phyloP scores from a whole-genome alignment of 2,888 invertebrate genomes.

The Allacma fusca region DNA sequence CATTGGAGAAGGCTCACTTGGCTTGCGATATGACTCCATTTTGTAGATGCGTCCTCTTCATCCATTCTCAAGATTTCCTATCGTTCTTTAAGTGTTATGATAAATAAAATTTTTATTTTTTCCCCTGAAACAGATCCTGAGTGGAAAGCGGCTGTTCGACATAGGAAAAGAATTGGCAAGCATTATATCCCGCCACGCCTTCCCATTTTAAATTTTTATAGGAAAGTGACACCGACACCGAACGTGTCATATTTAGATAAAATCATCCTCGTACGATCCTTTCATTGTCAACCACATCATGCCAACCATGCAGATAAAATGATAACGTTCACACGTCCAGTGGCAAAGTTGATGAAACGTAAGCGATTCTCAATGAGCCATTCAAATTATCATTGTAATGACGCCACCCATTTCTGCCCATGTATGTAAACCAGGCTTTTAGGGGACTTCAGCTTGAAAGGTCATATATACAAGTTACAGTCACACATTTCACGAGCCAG shows the following conservation, averaged over 20 bases:
- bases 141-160: no score
- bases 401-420: constrained; percentile 25
- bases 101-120: no score
- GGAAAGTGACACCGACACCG: constrained; percentile 9
- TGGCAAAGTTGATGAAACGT: constrained; percentile 26
- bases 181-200: background rate
- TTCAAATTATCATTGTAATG: constrained; percentile 21
- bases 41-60: no score
- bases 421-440: background rate
- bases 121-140: no score
- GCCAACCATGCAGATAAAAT: background rate
- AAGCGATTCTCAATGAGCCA: constrained; percentile 19
- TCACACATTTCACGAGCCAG: background rate
- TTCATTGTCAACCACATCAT: background rate
- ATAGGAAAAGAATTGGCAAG: background rate
- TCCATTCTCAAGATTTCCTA: no score
- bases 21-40: no score
- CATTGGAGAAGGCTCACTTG: no score
- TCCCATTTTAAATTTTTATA: background rate
- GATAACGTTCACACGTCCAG: constrained; percentile 7
- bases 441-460: no score
- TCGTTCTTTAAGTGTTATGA: no score
- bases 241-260: constrained; percentile 22
- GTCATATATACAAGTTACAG: background rate
- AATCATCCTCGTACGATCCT: constrained; percentile 10